A percentile compares a stretch with the other conserved stretches of the same genome.
Evolutionary conservation across 1,140 invertebrate genomes (phyloP).

Genomic region (Halotydeus destructor): DNA sequence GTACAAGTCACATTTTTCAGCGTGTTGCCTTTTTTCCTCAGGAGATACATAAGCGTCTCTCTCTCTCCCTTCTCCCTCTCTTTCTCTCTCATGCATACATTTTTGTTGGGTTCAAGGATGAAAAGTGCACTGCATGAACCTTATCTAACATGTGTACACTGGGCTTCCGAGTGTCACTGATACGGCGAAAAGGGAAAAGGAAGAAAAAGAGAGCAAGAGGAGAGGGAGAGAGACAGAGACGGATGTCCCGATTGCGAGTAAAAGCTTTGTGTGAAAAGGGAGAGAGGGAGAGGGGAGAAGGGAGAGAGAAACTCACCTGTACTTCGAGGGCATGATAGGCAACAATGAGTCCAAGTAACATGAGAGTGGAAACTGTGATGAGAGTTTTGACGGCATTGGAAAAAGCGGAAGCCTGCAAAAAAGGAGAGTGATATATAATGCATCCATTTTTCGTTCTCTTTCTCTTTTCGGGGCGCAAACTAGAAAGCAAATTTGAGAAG

Average conservation of each 20-base stretch:
- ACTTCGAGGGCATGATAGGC: slow-evolving; percentile 99
- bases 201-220: too few species aligned
- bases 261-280: neutral
- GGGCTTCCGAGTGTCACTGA: too few species aligned
- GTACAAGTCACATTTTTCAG: too few species aligned
- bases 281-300: too few species aligned
- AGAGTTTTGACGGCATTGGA: slow-evolving; percentile 91
- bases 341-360: slow-evolving; percentile 92
- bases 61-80: too few species aligned
- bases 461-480: neutral
- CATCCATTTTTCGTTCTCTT: neutral
- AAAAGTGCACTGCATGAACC: too few species aligned
- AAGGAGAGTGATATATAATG: neutral
- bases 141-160: too few species aligned
- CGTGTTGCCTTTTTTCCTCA: too few species aligned
- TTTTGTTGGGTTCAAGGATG: too few species aligned
- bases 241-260: neutral
- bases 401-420: slow-evolving; percentile 64
- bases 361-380: slow-evolving; percentile 94
- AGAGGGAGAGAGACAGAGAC: neutral
- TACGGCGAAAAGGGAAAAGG: too few species aligned
- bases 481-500: neutral
- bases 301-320: slow-evolving; percentile 47
- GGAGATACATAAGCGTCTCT: too few species aligned
- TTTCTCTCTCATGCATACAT: too few species aligned